A percentile compares a stretch with the other conserved stretches of the same genome.
phyloP scores from a whole-genome alignment of 2,888 invertebrate species.

The Acanthopleura granulata region DNA sequence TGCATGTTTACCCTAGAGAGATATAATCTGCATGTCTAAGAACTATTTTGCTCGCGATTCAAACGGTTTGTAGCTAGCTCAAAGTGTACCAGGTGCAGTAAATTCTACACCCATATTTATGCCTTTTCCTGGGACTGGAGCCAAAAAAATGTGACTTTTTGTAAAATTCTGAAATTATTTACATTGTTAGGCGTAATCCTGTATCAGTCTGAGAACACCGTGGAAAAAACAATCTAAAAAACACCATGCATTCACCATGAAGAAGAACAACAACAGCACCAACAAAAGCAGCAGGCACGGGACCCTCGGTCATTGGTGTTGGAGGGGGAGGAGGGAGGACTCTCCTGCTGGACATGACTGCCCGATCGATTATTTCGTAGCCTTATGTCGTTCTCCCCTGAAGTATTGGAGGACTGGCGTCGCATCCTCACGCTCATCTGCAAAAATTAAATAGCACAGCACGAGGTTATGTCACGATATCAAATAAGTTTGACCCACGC shows the following conservation, averaged over 20 bases:
- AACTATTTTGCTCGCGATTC: too few relatives aligned
- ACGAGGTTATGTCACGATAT: not conserved
- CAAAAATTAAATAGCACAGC: constrained; percentile 25
- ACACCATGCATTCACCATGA: constrained; percentile 27
- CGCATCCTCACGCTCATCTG: constrained; percentile 65
- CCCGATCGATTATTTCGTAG: constrained; percentile 55
- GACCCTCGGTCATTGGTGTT: constrained; percentile 46
- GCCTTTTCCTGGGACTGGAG: too few relatives aligned
- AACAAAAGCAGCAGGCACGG: constrained; percentile 60
- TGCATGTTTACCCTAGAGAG: too few relatives aligned
- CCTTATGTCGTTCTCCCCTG: constrained; percentile 56
- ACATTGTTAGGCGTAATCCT: too few relatives aligned
- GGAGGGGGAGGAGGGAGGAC: constrained; percentile 52
- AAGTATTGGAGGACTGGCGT: constrained; percentile 50
- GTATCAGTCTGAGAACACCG: too few relatives aligned
- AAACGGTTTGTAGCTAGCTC: too few relatives aligned
- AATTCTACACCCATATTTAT: too few relatives aligned
- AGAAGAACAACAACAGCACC: constrained; percentile 59
- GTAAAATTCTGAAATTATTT: too few relatives aligned
- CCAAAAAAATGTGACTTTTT: too few relatives aligned
- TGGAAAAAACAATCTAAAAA: constrained; percentile 2
- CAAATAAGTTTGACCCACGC: too few relatives aligned
- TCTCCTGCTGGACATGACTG: constrained; percentile 34
- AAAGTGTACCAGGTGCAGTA: too few relatives aligned
- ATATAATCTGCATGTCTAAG: too few relatives aligned